phyloP scores from a whole-genome alignment of 2,797 vertebrate species.

The Ispidina lecontei region DNA sequence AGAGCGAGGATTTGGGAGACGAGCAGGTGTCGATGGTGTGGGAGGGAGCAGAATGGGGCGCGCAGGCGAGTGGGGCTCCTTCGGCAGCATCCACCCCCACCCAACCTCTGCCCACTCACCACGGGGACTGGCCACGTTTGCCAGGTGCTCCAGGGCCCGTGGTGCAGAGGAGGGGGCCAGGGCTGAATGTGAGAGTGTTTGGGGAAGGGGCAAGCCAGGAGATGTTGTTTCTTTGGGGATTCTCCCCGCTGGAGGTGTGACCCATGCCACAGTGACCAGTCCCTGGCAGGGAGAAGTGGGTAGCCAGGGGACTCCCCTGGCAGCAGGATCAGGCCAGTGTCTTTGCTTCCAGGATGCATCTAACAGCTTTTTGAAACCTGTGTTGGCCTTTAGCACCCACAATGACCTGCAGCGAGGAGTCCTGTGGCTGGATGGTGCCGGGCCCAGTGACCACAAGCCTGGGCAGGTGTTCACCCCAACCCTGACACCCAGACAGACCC shows the following conservation, averaged over 20 bases:
- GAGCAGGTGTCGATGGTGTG: not conserved
- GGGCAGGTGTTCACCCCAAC: rapidly evolving
- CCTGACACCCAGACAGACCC: rapidly evolving
- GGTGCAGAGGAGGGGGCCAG: rapidly evolving
- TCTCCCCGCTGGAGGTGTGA: not conserved
- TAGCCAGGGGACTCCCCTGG: rapidly evolving
- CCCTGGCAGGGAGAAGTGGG: rapidly evolving
- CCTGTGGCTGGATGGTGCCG: not conserved
- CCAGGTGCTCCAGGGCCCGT: not conserved
- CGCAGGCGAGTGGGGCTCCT: not conserved
- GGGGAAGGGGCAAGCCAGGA: not conserved
- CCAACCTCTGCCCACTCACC: not conserved
- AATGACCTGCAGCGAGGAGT: not conserved
- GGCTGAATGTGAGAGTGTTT: not conserved
- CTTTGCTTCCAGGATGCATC: not conserved
- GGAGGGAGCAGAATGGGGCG: not conserved
- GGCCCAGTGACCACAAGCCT: not conserved
- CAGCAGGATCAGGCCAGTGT: not conserved
- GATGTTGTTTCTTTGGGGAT: rapidly evolving
- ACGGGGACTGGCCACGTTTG: not conserved
- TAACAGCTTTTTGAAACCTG: not conserved
- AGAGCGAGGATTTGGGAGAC: not conserved
- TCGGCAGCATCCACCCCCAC: not conserved
- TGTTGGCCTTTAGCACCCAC: not conserved
- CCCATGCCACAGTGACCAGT: not conserved